Evolutionary conservation across 2,113 vertebrate species (phyloP).

Genomic region (Upupa epops): DNA sequence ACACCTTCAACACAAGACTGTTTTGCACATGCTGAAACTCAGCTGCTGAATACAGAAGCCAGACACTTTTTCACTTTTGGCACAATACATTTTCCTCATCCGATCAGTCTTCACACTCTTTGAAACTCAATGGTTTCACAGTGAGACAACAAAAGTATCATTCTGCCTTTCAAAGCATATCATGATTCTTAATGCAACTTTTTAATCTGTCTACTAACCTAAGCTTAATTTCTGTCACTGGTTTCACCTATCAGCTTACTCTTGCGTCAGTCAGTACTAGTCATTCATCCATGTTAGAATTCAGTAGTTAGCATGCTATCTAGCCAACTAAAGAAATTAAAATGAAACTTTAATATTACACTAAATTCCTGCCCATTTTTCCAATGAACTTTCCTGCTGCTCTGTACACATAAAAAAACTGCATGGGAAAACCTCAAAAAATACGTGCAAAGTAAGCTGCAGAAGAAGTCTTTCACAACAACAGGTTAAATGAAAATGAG

Average conservation of each 20-base stretch:
- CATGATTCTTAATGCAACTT: neutral
- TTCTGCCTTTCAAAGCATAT: neutral
- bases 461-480: neutral
- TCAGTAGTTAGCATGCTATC: neutral
- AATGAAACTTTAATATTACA: neutral
- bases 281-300: neutral
- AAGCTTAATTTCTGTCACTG: neutral
- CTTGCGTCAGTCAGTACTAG: neutral
- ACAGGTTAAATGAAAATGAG: neutral
- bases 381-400: neutral
- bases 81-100: neutral
- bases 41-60: neutral
- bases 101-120: neutral
- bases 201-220: neutral
- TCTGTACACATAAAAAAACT: neutral
- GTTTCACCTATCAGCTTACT: neutral
- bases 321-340: neutral
- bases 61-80: neutral
- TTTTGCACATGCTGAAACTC: neutral
- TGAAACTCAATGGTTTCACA: neutral
- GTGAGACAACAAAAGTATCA: neutral
- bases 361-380: neutral
- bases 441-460: neutral
- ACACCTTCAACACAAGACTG: neutral
- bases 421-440: fast-evolving